Conservation (phyloP, 2,113 vertebrate genomes). For the Oxygymnocypris stewartii region DNA sequence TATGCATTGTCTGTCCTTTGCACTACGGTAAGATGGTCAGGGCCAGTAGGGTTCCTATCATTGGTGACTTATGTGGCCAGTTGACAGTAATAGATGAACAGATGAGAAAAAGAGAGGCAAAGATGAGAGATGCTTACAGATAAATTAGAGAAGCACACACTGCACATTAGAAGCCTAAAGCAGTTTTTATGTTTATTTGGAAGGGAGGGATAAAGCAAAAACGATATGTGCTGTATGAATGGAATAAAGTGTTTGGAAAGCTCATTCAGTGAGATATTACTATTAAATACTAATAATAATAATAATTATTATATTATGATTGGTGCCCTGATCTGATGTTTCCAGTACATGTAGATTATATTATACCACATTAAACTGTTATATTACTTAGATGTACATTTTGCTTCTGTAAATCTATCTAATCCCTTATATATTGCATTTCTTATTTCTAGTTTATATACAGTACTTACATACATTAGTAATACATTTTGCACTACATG, state of each 20-base stretch:
- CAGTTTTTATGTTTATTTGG: slow-evolving; percentile 38
- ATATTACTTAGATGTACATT: too few relatives aligned
- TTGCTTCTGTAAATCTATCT: too few relatives aligned
- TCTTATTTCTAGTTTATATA: too few relatives aligned
- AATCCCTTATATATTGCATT: too few relatives aligned
- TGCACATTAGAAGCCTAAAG: slow-evolving; percentile 76
- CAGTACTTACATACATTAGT: too few relatives aligned
- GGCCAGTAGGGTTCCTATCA: slow-evolving; percentile 68
- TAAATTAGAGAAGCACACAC: slow-evolving; percentile 72
- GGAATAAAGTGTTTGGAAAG: slow-evolving; percentile 25
- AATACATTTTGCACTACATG: too few relatives aligned
- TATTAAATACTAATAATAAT: too few relatives aligned
- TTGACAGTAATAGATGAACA: slow-evolving; percentile 68
- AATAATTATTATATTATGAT: too few relatives aligned
- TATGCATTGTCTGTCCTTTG: slow-evolving; percentile 77
- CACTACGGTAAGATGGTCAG: slow-evolving; percentile 72
- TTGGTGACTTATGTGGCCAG: slow-evolving; percentile 72
- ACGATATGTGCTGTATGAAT: neutral
- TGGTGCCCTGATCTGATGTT: too few relatives aligned
- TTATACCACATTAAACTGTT: too few relatives aligned
- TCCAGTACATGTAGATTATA: too few relatives aligned
- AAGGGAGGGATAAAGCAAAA: slow-evolving; percentile 28
- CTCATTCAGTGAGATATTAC: slow-evolving; percentile 1
- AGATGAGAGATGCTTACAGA: slow-evolving; percentile 57
- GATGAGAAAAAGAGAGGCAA: slow-evolving; percentile 46